Base-by-base conservation (phyloP, 64 coral and sea anemone genomes). In the Catalaphyllia jardinei region DNA sequence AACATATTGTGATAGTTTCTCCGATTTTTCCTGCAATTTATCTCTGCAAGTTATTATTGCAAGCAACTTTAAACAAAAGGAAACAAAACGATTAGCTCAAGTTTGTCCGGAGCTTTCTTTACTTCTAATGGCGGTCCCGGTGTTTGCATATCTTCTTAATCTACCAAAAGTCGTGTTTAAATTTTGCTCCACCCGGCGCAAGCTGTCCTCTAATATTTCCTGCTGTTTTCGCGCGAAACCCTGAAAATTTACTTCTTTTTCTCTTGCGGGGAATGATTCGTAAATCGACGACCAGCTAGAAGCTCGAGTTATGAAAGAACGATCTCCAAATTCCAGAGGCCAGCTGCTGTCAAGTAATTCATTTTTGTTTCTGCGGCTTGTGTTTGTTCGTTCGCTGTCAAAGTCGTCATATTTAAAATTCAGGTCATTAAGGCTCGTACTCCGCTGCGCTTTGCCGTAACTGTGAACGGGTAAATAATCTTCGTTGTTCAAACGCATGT, bases 211-310 rank as follows among this genome's bases (percentile, higher is more conserved):
- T 15, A 85, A 27, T 49, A 20, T 69, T 51, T 85, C 81, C 25
- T 85, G 81, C 64, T 85, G 81, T 69, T 69, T 67, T 25, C 64
- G 63, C 12, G 81, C 81, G 39, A 85, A 85, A 46, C 62, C 62
- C 13, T 71, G 62, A 33, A 85, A 85, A 50, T 85, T 71, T 16
- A 85, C 64, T 49, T 39, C 31, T 11, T 85, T 71, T 85, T 50
- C 29, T 85, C 19, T 67, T 52, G 62, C 10, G 12, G 20, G 38
- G 13, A n/a, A 71, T 71, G 11, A 49, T 24, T 85, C 81, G 28
- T 27, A 52, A 30, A 62, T 29, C 16, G 28, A 80, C 17, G 78
- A 80, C n/a, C 57, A 60, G 27, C 78, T 80, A 16, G 78, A 33
- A 19, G 52, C 29, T 2, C 55, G n/a, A 19, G 22, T 50, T 8